These are phyloP conservation scores for Trichogramma dendrolimi DNA, from an alignment of 2,888 invertebrate species.

Conservation along the genomic window DNA sequence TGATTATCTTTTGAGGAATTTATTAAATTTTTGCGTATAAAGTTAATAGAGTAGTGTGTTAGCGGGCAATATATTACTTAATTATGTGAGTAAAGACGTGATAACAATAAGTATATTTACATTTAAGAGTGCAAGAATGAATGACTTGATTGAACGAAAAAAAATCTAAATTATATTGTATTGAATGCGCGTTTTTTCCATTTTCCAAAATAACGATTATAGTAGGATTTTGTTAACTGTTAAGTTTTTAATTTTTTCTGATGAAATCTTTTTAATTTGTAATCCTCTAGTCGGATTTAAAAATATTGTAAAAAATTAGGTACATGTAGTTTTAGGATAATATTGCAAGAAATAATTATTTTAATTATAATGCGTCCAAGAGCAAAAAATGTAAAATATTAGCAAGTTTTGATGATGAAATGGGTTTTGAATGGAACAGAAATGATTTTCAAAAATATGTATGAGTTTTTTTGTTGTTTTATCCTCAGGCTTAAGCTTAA, in stretches of 20 bases:
- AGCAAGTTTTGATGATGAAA: no score
- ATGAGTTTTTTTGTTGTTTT: conserved; percentile 16
- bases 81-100: conserved; percentile 22
- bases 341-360: conserved; percentile 9
- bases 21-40: conserved; percentile 15
- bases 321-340: conserved; percentile 7
- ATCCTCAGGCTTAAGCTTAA: conserved; percentile 13
- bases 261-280: conserved; percentile 19
- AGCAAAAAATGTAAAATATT: background rate
- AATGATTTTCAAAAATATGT: conserved; percentile 4
- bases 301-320: conserved; percentile 14
- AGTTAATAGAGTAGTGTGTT: conserved; percentile 13
- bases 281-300: conserved; percentile 21
- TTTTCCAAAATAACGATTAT: conserved; percentile 2
- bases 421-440: no score
- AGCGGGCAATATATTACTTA: conserved; percentile 30
- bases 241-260: conserved; percentile 23
- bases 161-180: no score
- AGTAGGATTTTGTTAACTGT: conserved; percentile 16
- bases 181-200: no score
- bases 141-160: no score
- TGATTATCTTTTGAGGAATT: conserved; percentile 22
- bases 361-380: conserved; percentile 7
- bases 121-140: no score
- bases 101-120: background rate